Percentiles rank a stretch among this genome's conserved stretches.
These are phyloP conservation scores for Amiota minor DNA, from an alignment of 2,888 invertebrate species.

Conservation along the genomic window DNA sequence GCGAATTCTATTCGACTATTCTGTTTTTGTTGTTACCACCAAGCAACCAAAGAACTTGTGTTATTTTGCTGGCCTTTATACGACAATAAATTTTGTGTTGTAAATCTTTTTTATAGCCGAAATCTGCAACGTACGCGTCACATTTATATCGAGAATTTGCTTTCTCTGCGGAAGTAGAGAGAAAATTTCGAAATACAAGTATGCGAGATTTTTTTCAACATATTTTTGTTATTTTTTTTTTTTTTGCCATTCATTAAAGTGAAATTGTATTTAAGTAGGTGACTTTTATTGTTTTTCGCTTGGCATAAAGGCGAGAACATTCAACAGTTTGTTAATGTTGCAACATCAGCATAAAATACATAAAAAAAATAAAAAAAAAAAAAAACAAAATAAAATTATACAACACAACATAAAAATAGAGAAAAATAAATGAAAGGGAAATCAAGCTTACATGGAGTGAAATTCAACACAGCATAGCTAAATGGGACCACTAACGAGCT, in stretches of 20 bases:
- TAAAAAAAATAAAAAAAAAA: neutral
- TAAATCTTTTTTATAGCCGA: constrained; percentile 58
- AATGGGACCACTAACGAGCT: constrained; percentile 18
- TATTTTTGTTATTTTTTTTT: constrained; percentile 21
- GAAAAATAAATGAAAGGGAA: neutral
- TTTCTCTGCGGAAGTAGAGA: neutral
- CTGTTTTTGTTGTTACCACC: neutral
- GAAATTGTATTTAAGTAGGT: constrained; percentile 60
- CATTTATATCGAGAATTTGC: neutral
- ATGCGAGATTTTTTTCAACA: neutral
- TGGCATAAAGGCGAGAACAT: neutral
- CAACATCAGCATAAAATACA: constrained; percentile 13
- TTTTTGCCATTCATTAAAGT: constrained; percentile 48
- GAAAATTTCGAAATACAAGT: too few species aligned
- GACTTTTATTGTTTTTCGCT: constrained; percentile 42
- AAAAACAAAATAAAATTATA: neutral
- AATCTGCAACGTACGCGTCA: constrained; percentile 27
- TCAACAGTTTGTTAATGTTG: constrained; percentile 4
- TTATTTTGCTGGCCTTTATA: constrained; percentile 12
- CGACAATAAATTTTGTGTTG: constrained; percentile 56
- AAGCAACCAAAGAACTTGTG: neutral
- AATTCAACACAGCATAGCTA: constrained; percentile 7
- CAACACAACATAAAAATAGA: neutral
- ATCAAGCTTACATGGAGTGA: neutral
- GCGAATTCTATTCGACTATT: neutral